These are phyloP conservation scores for Melieria omissa DNA, from an alignment of 2,888 invertebrate species.

Conservation along the genomic window DNA sequence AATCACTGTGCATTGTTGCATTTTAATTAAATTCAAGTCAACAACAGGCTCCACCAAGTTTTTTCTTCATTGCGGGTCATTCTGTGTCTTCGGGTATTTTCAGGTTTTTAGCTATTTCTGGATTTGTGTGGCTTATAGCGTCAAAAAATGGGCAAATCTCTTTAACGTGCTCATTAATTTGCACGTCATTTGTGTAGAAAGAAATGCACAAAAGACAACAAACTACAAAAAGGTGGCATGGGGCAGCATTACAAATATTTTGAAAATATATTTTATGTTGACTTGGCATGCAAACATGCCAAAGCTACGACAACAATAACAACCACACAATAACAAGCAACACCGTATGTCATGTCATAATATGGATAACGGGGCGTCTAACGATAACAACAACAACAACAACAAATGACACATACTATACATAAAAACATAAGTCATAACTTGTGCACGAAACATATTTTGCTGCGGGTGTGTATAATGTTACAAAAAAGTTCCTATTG, in stretches of 20 bases:
- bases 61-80: background rate
- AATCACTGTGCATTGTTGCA: constrained; percentile 1
- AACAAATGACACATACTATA: background rate
- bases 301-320: background rate
- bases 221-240: too few species aligned
- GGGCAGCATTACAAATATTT: constrained; percentile 13
- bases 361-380: background rate
- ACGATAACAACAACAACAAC: background rate
- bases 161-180: constrained; percentile 25
- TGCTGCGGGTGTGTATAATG: too few species aligned
- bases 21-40: constrained; percentile 17
- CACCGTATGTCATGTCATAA: background rate
- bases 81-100: background rate
- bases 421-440: background rate
- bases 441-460: background rate
- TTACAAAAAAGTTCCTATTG: too few species aligned
- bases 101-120: background rate
- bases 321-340: background rate
- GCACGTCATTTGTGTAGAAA: constrained; percentile 12
- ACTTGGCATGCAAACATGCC: constrained; percentile 12
- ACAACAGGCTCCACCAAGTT: background rate
- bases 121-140: background rate
- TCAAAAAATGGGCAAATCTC: background rate
- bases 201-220: too few species aligned
- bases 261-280: constrained; percentile 9